Evolutionary conservation across 2,113 vertebrate genomes (phyloP), one percentile per base, ranked within the genome.

Genomic region (Choloepus hoffmanni): DNA sequence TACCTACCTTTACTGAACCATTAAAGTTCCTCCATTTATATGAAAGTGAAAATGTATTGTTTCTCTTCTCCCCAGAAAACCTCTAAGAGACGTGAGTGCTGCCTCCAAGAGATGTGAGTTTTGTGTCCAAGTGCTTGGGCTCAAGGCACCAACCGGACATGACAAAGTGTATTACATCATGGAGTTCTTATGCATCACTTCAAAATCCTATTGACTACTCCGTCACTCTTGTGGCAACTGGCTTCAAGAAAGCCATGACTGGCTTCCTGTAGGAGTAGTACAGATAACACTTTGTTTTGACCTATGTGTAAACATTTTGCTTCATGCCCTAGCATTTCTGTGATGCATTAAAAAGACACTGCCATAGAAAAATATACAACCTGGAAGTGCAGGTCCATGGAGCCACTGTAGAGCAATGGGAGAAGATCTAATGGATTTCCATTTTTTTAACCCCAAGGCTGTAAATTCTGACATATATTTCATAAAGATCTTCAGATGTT

Each of bases 151-250:
- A 77, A 43, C 9, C 53, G 8, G 1, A 55, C 28, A 70, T 11
- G 45, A 24, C 18, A 21, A 73, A 88, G 18, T 2, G 23, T 33
- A 55, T 18, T 28, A 1, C 4, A 89, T 10, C 50, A 72, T 12
- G 10, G 0, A 40, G 1, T 21, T 55, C 18, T 24, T 6, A 1
- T 16, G 5, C 0, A 28, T 63, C 14, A 26, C 36, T 30, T 55
- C 28, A 28, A 2, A 79, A 45, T 43, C 15, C 16, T 76, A 2
- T 43, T 36, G 19, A 9, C 30, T 40, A 30, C 6, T 36, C 12
- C 0, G 24, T 55, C 19, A 13, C 12, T 73, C 3, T 26, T n/a
- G 3, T 85, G 7, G 48, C 3, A 74, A 15, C 5, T 68, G 6
- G 2, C 53, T 91, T 70, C 11, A n/a, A n/a, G 21, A 60, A n/a